phyloP scores from a whole-genome alignment of 2,797 vertebrate species.

The Bucorvus abyssinicus region DNA sequence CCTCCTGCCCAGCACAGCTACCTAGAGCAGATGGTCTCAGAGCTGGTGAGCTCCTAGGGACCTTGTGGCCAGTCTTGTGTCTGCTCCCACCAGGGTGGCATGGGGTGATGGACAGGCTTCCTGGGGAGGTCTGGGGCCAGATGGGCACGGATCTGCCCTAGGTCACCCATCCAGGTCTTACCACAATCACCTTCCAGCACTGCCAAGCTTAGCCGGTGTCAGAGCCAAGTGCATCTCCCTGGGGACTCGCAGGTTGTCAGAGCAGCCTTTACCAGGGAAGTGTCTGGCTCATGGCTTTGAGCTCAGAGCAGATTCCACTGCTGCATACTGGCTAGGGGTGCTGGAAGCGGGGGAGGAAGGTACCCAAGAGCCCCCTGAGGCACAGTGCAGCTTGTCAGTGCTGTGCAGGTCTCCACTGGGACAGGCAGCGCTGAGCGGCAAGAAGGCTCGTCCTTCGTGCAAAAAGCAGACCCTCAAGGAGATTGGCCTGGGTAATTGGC shows the following conservation, averaged over 20 bases:
- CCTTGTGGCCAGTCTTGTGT: neutral
- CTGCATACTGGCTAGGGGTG: neutral
- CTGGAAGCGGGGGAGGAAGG: neutral
- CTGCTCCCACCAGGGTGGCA: neutral
- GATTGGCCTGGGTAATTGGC: constrained; percentile 43
- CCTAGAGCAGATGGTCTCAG: neutral
- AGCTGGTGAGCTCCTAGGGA: neutral
- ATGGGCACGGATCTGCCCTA: neutral
- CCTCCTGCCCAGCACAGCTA: neutral
- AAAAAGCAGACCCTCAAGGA: constrained; percentile 5
- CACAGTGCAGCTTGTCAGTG: neutral
- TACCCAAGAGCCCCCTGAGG: rapidly evolving
- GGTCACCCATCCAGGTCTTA: neutral
- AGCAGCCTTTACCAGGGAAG: neutral
- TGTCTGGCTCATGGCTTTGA: neutral
- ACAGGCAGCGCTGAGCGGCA: neutral
- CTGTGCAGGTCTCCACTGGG: neutral
- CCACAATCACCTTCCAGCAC: rapidly evolving
- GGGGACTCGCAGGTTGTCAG: neutral
- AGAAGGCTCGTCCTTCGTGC: neutral
- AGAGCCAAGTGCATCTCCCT: rapidly evolving
- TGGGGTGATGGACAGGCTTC: neutral
- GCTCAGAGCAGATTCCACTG: neutral
- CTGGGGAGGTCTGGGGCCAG: neutral
- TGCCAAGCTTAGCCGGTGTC: neutral